Evolutionary conservation across 92 coral and sea anemone genomes (phyloP).

Genomic region (Umimayanthus kanabou): DNA sequence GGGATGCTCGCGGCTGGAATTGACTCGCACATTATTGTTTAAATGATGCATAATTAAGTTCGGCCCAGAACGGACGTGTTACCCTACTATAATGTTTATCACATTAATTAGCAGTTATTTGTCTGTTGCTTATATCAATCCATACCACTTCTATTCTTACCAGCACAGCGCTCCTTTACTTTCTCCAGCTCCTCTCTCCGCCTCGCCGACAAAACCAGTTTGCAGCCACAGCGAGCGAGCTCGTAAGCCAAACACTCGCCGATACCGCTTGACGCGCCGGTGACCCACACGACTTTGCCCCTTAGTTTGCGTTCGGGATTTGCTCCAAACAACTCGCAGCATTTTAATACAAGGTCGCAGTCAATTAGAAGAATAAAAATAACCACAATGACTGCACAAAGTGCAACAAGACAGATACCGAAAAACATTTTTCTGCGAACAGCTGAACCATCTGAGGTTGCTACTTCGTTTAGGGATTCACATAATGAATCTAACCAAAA

Average conservation of each 20-base stretch:
- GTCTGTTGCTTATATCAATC: no score
- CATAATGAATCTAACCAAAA: no score
- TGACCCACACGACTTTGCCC: constrained; percentile 92
- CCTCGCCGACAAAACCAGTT: constrained; percentile 83
- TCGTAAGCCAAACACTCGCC: constrained; percentile 90
- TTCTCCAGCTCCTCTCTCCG: constrained; percentile 84
- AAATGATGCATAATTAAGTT: no score
- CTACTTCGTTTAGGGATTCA: neutral
- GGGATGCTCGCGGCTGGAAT: no score
- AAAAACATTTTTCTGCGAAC: neutral
- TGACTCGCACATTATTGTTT: no score
- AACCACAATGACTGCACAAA: constrained; percentile 28
- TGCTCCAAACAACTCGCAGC: constrained; percentile 74
- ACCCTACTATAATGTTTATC: no score
- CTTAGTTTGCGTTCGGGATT: constrained; percentile 74
- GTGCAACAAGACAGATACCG: constrained; percentile 28
- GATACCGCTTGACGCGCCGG: constrained; percentile 96
- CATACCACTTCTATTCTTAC: constrained; percentile 41
- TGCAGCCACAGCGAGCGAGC: constrained; percentile 84
- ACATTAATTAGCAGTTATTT: no score
- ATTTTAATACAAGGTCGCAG: constrained; percentile 83
- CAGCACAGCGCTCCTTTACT: constrained; percentile 78
- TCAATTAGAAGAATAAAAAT: constrained; percentile 57
- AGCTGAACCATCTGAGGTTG: no score
- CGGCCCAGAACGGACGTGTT: no score